These are phyloP conservation scores for Rhea pennata DNA, from an alignment of 2,113 vertebrate genomes.

Conservation along the genomic window DNA sequence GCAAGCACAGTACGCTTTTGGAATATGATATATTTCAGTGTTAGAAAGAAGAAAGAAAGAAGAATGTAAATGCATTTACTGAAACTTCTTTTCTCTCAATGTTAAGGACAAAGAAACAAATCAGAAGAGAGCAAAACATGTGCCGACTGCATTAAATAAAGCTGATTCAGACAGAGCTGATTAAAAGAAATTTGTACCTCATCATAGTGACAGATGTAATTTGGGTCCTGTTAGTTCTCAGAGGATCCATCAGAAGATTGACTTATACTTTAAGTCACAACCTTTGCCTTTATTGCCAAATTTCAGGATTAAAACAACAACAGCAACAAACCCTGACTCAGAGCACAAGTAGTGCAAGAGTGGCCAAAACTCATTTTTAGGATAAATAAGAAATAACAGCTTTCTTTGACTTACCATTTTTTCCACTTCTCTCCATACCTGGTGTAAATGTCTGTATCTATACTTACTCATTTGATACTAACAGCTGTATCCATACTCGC, in stretches of 20 bases:
- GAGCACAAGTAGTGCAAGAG: background rate
- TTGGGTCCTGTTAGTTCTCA: background rate
- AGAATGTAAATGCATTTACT: background rate
- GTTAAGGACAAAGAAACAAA: background rate
- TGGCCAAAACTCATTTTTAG: background rate
- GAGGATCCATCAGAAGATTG: background rate
- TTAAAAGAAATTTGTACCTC: background rate
- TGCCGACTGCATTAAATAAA: background rate
- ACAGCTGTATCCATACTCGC: background rate
- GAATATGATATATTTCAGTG: background rate
- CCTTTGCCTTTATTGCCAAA: background rate
- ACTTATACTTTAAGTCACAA: background rate
- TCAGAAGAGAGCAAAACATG: background rate
- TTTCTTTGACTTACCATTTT: background rate
- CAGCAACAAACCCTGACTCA: background rate
- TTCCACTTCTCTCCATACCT: background rate
- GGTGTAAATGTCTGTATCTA: background rate
- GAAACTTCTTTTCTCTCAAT: background rate
- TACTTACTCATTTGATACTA: background rate
- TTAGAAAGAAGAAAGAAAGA: background rate
- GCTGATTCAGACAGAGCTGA: background rate
- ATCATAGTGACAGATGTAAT: background rate
- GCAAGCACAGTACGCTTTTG: background rate
- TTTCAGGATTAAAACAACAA: background rate
- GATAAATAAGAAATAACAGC: background rate